Percentiles rank a stretch among this genome's conserved stretches.
phyloP scores from a whole-genome alignment of 2,113 vertebrate species.

The Pomatostomus ruficeps region DNA sequence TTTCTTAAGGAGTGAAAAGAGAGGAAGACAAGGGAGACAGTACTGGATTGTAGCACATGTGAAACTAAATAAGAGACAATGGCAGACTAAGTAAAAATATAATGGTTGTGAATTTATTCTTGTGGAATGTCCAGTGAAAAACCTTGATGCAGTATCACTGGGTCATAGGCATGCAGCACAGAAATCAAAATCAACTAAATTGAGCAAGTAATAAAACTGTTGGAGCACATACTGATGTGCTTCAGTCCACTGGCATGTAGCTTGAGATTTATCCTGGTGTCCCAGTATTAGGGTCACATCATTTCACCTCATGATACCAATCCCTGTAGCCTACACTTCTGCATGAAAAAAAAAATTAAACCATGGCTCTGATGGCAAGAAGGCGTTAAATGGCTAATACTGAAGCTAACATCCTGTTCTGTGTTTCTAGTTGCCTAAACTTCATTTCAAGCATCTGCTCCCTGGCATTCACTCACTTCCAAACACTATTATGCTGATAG shows the following conservation, averaged over 20 bases:
- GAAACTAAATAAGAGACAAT: neutral
- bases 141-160: neutral
- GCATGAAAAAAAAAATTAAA: neutral
- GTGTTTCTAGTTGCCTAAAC: neutral
- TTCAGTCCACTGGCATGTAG: neutral
- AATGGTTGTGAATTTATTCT: neutral
- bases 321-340: neutral
- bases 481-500: slow-evolving; percentile 31
- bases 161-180: neutral
- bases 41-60: neutral
- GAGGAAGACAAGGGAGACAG: neutral
- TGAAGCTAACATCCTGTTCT: neutral
- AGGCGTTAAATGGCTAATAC: neutral
- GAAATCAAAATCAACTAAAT: neutral
- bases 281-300: neutral
- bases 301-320: neutral
- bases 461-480: neutral
- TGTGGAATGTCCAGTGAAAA: neutral
- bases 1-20: neutral
- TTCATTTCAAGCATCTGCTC: slow-evolving; percentile 36
- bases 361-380: neutral
- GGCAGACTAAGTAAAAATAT: neutral
- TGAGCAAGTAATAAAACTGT: neutral
- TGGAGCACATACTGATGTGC: neutral
- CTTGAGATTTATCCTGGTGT: neutral